Evolutionary conservation across 2,113 vertebrate species (phyloP), one percentile per base, ranked within the genome.

Genomic region (Columba janthina): DNA sequence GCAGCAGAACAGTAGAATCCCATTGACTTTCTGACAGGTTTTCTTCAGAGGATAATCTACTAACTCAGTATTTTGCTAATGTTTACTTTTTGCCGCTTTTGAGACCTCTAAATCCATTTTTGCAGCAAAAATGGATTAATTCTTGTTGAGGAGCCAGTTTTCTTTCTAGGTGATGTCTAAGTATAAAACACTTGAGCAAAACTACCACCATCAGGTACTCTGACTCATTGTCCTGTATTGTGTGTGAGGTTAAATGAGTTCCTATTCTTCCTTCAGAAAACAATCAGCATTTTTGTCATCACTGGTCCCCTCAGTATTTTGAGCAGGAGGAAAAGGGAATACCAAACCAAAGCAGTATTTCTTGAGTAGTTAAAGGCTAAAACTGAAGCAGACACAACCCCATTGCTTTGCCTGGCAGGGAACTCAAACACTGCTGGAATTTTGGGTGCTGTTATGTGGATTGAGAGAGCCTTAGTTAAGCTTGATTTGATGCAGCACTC

Each of bases 391-490:
- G 72, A 13, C 13, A 6, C 11, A 31, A 74, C 36, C 42, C n/a
- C 15, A 4, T n/a, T 56, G 69, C 62, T 74, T 66, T 65, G 46
- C 60, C 34, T 71, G 60, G 51, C 54, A 56, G 26, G 48, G 48
- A 34, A 17, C 51, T 67, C 3, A 4, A 84, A 44, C 0, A 2
- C n/a, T 3, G 1, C 42, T 11, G 9, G 66, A 67, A 16, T 80
- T 92, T 61, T 0, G 0, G n/a, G 46, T 57, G 6, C 16, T 60
- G 12, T 42, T 69, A 7, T 74, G 83, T 69, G 90, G 79, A 93
- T 88, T 85, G 69, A 93, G 79, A 72, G 75, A 54, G 72, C 72
- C 92, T 93, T 93, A 93, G 88, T 71, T 95, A 96, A 96, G 90
- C 93, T 90, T 81, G 58, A 78, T 94, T 93, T 91, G 85, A 92